Percentiles rank a stretch among this genome's conserved stretches.
phyloP scores from a whole-genome alignment of 2,797 vertebrate species.

The Muscicapa striata region DNA sequence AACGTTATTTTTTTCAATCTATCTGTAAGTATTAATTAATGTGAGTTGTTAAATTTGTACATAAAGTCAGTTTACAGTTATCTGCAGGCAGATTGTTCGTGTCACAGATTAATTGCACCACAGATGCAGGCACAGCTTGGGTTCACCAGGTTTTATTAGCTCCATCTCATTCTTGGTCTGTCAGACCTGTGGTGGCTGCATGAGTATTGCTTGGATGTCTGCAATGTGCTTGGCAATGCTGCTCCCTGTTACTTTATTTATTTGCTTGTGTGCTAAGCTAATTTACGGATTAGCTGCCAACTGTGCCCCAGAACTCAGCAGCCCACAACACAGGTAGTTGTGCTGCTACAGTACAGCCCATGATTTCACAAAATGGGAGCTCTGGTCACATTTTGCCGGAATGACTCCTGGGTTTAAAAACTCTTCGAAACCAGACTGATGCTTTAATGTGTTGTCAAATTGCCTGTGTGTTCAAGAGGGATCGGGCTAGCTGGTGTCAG shows the following conservation, averaged over 20 bases:
- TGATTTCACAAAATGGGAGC: background rate
- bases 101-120: constrained; percentile 56
- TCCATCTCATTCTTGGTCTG: background rate
- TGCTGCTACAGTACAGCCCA: background rate
- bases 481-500: accelerated
- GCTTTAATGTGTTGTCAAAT: background rate
- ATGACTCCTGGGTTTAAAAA: background rate
- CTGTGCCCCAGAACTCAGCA: background rate
- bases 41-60: constrained; percentile 18
- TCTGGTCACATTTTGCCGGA: background rate
- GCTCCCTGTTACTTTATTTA: background rate
- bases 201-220: background rate
- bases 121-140: constrained; percentile 60
- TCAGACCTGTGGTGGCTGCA: background rate
- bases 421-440: background rate
- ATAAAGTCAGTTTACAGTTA: constrained; percentile 21
- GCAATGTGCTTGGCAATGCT: background rate
- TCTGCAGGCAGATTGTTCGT: constrained; percentile 37
- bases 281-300: background rate
- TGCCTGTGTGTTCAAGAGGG: background rate
- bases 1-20: background rate
- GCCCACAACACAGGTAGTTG: background rate
- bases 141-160: constrained; percentile 13
- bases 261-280: background rate
- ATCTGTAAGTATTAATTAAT: constrained; percentile 32